Conservation (phyloP, 2,797 vertebrate species). For the Eurystomus glaucurus region DNA sequence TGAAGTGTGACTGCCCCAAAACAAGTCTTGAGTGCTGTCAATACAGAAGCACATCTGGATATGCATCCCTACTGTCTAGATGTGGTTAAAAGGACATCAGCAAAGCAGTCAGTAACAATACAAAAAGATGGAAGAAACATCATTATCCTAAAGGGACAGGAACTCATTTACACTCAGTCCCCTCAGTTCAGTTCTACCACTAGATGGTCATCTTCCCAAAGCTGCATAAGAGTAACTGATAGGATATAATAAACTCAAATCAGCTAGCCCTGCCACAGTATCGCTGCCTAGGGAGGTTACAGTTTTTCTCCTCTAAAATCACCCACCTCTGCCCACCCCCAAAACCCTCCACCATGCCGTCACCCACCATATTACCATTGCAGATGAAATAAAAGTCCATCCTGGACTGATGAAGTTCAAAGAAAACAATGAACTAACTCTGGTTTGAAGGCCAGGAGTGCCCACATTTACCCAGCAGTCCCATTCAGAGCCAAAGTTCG, state of each 20-base stretch:
- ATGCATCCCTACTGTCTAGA: accelerated
- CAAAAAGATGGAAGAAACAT: background rate
- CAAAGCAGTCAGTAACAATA: background rate
- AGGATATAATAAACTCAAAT: background rate
- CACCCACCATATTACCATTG: background rate
- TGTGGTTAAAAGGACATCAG: background rate
- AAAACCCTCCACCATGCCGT: accelerated
- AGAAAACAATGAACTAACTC: background rate
- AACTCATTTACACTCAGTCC: background rate
- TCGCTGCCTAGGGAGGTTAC: background rate
- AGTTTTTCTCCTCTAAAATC: background rate
- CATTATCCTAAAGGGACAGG: background rate
- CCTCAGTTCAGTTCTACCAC: background rate
- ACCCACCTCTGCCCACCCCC: background rate
- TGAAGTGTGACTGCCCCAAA: background rate
- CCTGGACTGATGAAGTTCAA: background rate
- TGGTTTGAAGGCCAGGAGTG: background rate
- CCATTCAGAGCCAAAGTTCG: background rate
- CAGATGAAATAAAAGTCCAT: background rate
- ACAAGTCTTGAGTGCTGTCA: background rate
- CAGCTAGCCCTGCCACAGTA: background rate
- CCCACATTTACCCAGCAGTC: background rate
- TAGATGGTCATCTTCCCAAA: background rate
- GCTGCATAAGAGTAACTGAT: background rate
- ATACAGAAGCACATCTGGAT: background rate